phyloP scores from a whole-genome alignment of 2,888 invertebrate species.

The Lepeophtheirus nordmannii region DNA sequence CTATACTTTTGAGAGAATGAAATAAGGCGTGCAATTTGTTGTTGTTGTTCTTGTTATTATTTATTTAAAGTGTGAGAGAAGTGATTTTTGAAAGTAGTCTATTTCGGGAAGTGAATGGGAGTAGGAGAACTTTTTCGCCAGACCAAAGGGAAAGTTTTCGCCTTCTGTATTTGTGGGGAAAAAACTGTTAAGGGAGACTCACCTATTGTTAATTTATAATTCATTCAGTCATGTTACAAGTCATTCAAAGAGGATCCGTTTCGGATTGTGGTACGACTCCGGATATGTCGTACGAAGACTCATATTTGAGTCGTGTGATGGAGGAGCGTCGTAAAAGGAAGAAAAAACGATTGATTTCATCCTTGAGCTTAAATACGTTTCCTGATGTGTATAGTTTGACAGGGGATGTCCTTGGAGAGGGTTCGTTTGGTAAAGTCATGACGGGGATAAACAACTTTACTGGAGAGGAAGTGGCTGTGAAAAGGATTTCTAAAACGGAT shows the following conservation, averaged over 20 bases:
- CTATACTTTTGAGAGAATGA: neutral
- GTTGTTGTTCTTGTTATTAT: neutral
- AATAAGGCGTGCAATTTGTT: neutral
- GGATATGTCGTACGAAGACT: slow-evolving; percentile 2
- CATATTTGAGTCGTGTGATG: slow-evolving; percentile 2
- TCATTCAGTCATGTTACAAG: slow-evolving; percentile 8
- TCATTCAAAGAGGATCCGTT: slow-evolving; percentile 1
- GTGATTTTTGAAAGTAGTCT: slow-evolving; percentile 5
- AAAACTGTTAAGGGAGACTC: neutral
- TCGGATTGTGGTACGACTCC: neutral
- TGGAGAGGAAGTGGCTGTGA: slow-evolving; percentile 21
- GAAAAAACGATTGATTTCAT: slow-evolving; percentile 70
- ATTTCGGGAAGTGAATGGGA: neutral
- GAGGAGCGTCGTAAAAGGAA: slow-evolving; percentile 45
- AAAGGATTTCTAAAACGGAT: slow-evolving; percentile 31
- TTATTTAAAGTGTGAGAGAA: slow-evolving; percentile 1
- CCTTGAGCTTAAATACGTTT: slow-evolving; percentile 69
- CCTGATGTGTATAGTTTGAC: slow-evolving; percentile 47
- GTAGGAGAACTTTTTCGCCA: neutral
- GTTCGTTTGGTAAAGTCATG: slow-evolving; percentile 13
- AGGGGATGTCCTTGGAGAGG: slow-evolving; percentile 21
- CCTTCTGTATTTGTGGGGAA: neutral
- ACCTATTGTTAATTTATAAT: neutral
- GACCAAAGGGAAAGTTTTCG: neutral
- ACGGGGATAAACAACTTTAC: slow-evolving; percentile 21